Evolutionary conservation across 2,888 invertebrate species (phyloP).

Genomic region (Stratiomys singularior): DNA sequence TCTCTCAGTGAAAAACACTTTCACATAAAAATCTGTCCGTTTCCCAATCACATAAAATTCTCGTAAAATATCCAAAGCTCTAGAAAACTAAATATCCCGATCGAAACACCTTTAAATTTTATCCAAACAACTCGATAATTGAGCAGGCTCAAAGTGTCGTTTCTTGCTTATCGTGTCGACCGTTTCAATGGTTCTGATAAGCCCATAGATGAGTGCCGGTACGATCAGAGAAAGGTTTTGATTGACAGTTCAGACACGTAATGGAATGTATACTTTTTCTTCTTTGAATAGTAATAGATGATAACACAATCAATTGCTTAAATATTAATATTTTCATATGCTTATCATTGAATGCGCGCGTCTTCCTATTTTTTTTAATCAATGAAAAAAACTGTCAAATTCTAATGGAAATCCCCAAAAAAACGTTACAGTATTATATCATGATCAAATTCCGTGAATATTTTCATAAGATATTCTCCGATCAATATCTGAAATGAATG

Average conservation of each 20-base stretch:
- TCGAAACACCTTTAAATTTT: conserved; percentile 4
- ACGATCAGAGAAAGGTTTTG: conserved; percentile 12
- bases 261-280: not conserved
- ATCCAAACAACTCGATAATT: not conserved
- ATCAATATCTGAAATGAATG: not conserved
- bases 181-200: not conserved
- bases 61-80: too few relatives aligned
- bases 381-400: too few relatives aligned
- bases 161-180: not conserved
- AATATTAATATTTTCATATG: conserved; percentile 23
- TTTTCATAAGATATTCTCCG: not conserved
- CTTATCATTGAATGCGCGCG: too few relatives aligned
- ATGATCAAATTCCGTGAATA: conserved; percentile 28
- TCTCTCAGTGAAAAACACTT: too few relatives aligned
- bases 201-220: not conserved
- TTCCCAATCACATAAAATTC: too few relatives aligned
- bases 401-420: not conserved
- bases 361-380: too few relatives aligned
- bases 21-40: too few relatives aligned
- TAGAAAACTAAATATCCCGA: too few relatives aligned
- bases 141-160: not conserved
- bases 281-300: not conserved
- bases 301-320: conserved; percentile 24
- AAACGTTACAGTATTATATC: conserved; percentile 26
- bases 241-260: conserved; percentile 16